phyloP scores from a whole-genome alignment of 2,888 invertebrate species.

The Stratiomys singularior region DNA sequence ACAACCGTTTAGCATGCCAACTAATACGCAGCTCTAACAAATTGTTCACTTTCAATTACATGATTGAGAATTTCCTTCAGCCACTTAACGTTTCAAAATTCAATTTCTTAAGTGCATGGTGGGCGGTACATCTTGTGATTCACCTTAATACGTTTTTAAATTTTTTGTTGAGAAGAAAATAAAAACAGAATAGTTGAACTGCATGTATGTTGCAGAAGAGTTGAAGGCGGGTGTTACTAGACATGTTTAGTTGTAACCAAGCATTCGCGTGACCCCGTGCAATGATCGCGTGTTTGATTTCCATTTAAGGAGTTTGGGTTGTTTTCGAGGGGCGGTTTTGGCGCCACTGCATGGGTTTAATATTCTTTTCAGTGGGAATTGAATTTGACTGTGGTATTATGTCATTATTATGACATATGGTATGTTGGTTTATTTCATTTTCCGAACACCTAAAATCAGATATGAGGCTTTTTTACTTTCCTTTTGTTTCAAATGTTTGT shows the following conservation, averaged over 20 bases:
- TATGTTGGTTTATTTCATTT: no score
- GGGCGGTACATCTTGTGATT: slow-evolving; percentile 11
- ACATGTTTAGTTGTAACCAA: background rate
- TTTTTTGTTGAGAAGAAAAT: background rate
- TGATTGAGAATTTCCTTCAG: slow-evolving; percentile 6
- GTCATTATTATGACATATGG: background rate
- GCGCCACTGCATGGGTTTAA: background rate
- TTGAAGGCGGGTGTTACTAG: background rate
- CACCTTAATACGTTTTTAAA: background rate
- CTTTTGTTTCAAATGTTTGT: no score
- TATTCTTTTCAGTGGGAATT: background rate
- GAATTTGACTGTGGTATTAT: background rate
- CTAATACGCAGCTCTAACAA: background rate
- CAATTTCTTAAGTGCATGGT: slow-evolving; percentile 12
- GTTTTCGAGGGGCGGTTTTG: background rate
- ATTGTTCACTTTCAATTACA: background rate
- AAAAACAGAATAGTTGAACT: no score
- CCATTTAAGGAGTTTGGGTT: background rate
- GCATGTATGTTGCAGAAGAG: background rate
- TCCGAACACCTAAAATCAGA: no score
- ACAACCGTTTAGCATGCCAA: no score
- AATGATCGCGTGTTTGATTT: slow-evolving; percentile 1
- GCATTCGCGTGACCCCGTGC: slow-evolving; percentile 11
- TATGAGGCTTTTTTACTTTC: no score
- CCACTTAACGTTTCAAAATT: slow-evolving; percentile 6